phyloP scores from a whole-genome alignment of 2,888 invertebrate genomes.

The Nephrotoma flavescens region DNA sequence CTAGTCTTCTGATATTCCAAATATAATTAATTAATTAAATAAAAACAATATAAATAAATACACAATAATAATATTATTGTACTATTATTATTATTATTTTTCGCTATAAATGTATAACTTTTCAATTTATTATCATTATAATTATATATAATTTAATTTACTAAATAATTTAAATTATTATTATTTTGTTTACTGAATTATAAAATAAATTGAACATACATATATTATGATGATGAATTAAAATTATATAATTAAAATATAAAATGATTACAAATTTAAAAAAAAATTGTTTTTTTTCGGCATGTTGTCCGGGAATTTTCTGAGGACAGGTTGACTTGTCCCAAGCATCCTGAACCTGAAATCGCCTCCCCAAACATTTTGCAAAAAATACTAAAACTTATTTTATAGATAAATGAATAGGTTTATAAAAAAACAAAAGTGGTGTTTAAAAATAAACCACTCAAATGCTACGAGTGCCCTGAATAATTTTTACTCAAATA shows the following conservation, averaged over 20 bases:
- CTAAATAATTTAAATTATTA: background rate
- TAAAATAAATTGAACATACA: background rate
- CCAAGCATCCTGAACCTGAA: too few species aligned
- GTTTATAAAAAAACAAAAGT: too few species aligned
- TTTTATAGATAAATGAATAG: too few species aligned
- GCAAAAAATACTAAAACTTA: too few species aligned
- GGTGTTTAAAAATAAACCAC: too few species aligned
- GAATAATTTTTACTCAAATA: too few species aligned
- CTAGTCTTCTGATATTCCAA: slow-evolving; percentile 3
- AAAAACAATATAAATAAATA: background rate
- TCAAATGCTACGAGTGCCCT: too few species aligned
- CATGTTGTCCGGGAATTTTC: too few species aligned
- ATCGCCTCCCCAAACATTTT: too few species aligned
- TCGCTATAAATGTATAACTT: background rate
- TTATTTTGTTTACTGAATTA: background rate
- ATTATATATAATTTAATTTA: background rate
- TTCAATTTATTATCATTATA: background rate
- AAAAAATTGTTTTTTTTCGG: background rate
- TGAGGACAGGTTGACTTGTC: too few species aligned
- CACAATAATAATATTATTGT: background rate
- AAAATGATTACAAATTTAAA: background rate
- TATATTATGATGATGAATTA: background rate
- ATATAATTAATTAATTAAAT: background rate
- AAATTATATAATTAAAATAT: background rate
- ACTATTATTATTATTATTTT: background rate